Evolutionary conservation across 2,888 invertebrate genomes (phyloP).

Genomic region (Lampropteryx suffumata): DNA sequence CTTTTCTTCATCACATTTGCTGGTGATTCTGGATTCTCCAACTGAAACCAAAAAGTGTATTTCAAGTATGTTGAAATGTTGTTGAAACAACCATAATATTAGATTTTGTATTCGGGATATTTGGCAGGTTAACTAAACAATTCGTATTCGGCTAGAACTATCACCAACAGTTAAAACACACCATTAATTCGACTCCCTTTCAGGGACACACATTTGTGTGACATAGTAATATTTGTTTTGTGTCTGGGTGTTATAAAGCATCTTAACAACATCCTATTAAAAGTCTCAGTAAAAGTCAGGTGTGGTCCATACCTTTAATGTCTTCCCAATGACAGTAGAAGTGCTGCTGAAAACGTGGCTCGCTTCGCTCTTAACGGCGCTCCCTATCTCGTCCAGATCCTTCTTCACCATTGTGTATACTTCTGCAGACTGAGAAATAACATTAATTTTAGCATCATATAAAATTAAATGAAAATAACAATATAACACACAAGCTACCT

Average conservation of each 20-base stretch:
- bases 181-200: no score
- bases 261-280: no score
- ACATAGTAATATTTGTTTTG: no score
- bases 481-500: no score
- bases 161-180: no score
- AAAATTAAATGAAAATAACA: no score
- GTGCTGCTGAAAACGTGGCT: conserved; percentile 85
- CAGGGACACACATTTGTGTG: no score
- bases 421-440: conserved; percentile 84
- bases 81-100: no score
- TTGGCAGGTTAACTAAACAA: no score
- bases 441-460: no score
- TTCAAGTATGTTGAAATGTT: neutral
- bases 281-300: neutral
- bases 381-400: conserved; percentile 89
- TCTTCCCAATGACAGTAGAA: conserved; percentile 86
- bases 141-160: no score
- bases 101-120: neutral
- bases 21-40: conserved; percentile 88
- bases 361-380: conserved; percentile 87
- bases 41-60: conserved; percentile 67
- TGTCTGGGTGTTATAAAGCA: no score
- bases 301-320: conserved; percentile 80
- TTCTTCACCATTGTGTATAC: conserved; percentile 90
- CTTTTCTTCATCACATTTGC: conserved; percentile 88